Base-by-base conservation (phyloP, 2,113 vertebrate genomes). In the Archocentrus centrarchus region DNA sequence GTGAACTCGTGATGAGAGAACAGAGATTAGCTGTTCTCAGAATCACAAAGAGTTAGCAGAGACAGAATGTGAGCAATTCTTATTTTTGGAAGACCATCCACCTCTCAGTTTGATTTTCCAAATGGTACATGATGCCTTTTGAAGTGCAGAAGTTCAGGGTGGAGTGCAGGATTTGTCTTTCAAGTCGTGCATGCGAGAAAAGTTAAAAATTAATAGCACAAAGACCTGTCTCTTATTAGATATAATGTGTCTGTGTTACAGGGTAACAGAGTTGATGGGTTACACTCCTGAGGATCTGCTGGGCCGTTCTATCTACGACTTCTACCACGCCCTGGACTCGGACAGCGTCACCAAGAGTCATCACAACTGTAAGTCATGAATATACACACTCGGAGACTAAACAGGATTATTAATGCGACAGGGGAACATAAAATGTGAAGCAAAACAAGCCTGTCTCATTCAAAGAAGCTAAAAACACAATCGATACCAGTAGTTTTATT, bases 311-410 rank as follows among this genome's bases (percentile, higher is more conserved):
- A 96, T 97, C 0, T 99, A 99, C 0, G 98, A 98, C 83, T 98
- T 99, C 88, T 99, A 99, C 93, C 98, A 99, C 60, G 98, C 98
- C 1, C 94, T 98, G 91, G 98, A 99, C 94, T 97, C 97, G 0
- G 97, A 99, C 89, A 97, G 87, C 32, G 97, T 99, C 96, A 98
- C 96, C 89, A 99, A 97, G 95, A 98, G 97, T 92, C 98, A 99
- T 88, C 97, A 99, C 87, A 99, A 99, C 93, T 75, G 98, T 99
- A 95, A 97, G 98, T 50, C 91, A 8, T 30, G 15, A 35, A 47
- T 17, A 13, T 30, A 3, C 47, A 80, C 22, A 11, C 5, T 63
- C 35, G 1, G 22, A 68, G 35, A 0, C 8, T 11, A n/a, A 82
- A 57, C 22, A 4, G 10, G 7, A 3, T 17, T 20, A 24, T 32